Conservation (phyloP, 1,140 invertebrate genomes). For the Trachymyrmex cornetzi region DNA sequence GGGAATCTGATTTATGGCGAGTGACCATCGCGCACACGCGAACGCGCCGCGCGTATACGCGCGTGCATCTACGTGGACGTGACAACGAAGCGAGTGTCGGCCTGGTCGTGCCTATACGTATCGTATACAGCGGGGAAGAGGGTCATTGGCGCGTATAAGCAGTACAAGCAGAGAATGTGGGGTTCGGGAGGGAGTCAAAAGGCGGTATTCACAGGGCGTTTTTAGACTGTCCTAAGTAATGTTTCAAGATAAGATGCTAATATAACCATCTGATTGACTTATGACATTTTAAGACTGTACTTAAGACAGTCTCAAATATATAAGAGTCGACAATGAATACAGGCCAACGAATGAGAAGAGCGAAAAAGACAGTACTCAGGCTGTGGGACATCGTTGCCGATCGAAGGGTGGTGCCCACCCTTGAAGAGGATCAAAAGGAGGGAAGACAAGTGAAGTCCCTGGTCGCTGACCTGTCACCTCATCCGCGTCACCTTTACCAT, state of each 20-base stretch:
- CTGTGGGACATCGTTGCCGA: constrained; percentile 42
- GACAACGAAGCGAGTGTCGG: constrained; percentile 17
- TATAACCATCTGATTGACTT: no score
- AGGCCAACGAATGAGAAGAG: constrained; percentile 67
- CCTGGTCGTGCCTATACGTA: neutral
- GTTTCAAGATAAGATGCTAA: no score
- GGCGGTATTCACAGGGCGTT: no score
- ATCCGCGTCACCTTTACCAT: constrained; percentile 54
- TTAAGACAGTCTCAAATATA: no score
- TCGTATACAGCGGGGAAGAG: neutral
- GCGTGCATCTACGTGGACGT: constrained; percentile 22
- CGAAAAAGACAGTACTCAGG: constrained; percentile 51
- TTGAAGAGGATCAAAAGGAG: neutral
- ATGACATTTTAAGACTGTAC: no score
- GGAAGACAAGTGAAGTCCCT: constrained; percentile 64
- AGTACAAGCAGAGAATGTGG: constrained; percentile 1
- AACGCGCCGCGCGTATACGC: constrained; percentile 22
- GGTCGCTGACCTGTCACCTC: constrained; percentile 80
- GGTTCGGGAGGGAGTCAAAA: neutral
- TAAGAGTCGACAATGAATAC: no score
- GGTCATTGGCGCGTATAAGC: constrained; percentile 33
- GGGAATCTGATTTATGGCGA: constrained; percentile 86
- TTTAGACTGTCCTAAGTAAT: no score
- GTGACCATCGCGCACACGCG: constrained; percentile 80
- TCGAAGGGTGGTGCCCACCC: constrained; percentile 25